These are phyloP conservation scores for Nebria brevicollis DNA, from an alignment of 2,888 invertebrate genomes.

Conservation along the genomic window DNA sequence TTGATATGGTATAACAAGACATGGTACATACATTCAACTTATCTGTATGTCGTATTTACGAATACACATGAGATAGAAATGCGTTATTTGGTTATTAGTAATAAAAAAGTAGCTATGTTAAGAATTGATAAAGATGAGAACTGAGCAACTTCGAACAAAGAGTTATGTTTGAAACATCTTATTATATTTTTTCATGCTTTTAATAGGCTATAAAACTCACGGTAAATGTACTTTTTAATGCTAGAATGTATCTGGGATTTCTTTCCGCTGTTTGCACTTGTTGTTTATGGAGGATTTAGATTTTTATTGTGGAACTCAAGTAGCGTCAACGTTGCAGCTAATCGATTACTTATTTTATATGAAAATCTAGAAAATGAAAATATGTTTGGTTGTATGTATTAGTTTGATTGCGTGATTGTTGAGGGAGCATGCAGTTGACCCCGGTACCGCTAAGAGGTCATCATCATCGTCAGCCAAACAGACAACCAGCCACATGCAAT, in stretches of 20 bases:
- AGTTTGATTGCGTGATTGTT: constrained; percentile 8
- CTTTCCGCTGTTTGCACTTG: not conserved
- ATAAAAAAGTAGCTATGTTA: no score
- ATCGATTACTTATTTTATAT: not conserved
- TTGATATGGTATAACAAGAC: not conserved
- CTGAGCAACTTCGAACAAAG: not conserved
- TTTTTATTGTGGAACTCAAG: not conserved
- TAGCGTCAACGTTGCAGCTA: not conserved
- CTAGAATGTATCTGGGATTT: not conserved
- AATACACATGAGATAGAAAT: no score
- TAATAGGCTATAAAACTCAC: not conserved
- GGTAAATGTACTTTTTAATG: not conserved
- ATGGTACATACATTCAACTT: no score
- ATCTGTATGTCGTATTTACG: no score
- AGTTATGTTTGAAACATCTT: not conserved
- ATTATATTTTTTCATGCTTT: not conserved
- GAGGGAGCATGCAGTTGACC: constrained; percentile 17
- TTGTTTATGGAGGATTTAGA: not conserved
- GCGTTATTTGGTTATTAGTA: no score
- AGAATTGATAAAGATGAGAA: not conserved
- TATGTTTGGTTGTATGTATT: not conserved
- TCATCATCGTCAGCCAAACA: constrained; percentile 7
- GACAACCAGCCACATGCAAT: constrained; percentile 11
- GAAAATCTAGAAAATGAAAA: not conserved
- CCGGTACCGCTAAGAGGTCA: constrained; percentile 18